These are phyloP conservation scores for Sternarchorhynchus goeldii DNA, from an alignment of 2,797 vertebrate species.

Conservation along the genomic window DNA sequence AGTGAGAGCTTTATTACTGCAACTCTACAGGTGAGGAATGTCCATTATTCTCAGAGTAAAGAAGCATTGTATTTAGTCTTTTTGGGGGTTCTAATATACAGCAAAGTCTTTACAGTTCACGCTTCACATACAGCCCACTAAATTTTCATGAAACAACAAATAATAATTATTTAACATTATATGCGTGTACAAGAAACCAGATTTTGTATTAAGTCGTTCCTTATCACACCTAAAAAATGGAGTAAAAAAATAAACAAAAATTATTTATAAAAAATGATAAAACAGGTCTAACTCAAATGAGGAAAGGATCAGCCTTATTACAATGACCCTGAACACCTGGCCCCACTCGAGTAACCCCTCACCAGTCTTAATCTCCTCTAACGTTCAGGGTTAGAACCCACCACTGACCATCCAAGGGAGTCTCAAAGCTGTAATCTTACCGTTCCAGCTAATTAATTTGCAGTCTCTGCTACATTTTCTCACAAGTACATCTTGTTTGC, in stretches of 20 bases:
- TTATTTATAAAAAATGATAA: not conserved
- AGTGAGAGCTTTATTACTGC: not conserved
- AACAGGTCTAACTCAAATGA: not conserved
- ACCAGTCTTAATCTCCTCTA: constrained; percentile 27
- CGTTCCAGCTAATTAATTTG: constrained; percentile 93
- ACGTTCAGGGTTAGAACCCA: constrained; percentile 58
- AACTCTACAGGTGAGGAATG: too few species aligned
- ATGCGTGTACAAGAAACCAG: not conserved
- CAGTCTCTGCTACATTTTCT: constrained; percentile 82
- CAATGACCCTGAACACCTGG: not conserved
- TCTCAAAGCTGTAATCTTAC: constrained; percentile 87
- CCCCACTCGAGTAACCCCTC: constrained; percentile 2
- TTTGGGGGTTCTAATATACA: not conserved
- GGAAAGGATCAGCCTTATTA: not conserved
- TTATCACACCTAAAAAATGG: not conserved
- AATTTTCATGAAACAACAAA: not conserved
- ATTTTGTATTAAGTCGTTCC: not conserved
- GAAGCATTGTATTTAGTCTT: not conserved
- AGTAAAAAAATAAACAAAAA: not conserved
- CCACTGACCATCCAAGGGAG: constrained; percentile 78
- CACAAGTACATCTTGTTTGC: constrained; percentile 88
- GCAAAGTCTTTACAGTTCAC: too few species aligned
- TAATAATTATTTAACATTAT: not conserved
- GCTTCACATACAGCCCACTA: not conserved
- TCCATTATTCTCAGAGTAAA: not conserved